These are phyloP conservation scores for Aurelia sp. DNA, from an alignment of 30 jellyfish, hydroid and myxozoan species.

Conservation along the genomic window DNA sequence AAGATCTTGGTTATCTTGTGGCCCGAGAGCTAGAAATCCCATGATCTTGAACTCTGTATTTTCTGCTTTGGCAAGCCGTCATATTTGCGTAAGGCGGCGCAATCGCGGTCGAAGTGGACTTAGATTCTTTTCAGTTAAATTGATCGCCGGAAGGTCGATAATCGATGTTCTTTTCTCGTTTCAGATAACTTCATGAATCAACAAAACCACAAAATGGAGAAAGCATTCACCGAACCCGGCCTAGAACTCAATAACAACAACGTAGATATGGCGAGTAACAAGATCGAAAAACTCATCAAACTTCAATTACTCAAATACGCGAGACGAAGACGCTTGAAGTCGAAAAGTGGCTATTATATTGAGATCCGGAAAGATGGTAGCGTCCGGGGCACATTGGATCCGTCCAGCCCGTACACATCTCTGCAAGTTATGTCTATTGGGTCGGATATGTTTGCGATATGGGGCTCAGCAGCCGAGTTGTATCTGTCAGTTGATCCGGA, in stretches of 20 bases:
- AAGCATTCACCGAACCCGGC: conserved; percentile 42
- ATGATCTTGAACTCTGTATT: no score
- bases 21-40: no score
- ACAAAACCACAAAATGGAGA: conserved; percentile 28
- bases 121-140: no score
- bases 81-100: no score
- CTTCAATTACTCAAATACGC: conserved; percentile 88
- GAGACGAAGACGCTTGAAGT: conserved; percentile 87
- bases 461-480: conserved; percentile 97
- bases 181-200: no score
- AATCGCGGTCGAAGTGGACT: no score
- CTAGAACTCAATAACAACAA: conserved; percentile 40
- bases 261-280: conserved; percentile 64
- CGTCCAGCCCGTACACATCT: conserved; percentile 83
- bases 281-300: conserved; percentile 87
- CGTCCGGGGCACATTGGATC: conserved; percentile 90
- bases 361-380: conserved; percentile 91
- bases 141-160: no score
- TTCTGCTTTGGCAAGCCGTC: no score
- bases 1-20: no score
- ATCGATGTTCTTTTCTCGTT: no score
- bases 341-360: conserved; percentile 85
- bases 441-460: conserved; percentile 97
- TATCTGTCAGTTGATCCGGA: conserved; percentile 86
- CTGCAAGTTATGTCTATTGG: conserved; percentile 96